Base-by-base conservation (phyloP, 2,888 invertebrate species). In the Nephrotoma appendiculata region DNA sequence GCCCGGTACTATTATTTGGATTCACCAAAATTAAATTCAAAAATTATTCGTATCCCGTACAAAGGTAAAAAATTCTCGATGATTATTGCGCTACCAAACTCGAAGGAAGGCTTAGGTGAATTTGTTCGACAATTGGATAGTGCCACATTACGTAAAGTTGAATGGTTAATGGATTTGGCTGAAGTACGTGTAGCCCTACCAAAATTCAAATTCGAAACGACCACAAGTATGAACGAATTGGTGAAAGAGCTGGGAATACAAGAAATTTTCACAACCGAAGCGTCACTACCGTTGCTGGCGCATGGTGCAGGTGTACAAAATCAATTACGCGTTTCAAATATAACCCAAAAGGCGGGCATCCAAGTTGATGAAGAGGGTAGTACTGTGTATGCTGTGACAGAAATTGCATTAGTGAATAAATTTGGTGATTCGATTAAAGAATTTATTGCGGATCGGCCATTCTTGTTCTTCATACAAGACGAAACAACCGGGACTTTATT, bases 391-490 rank as follows among this genome's bases (percentile, higher is more conserved):
- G 94, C 95, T 0, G 94, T 95, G 9, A 95, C 96, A 89, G 95
- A 93, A 90, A 92, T 95, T 84, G 92, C 94, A 85, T 91, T 96
- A 57, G 94, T 93, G 11, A 96, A 96, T 91, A 96, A 96, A 91
- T 95, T 96, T 89, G 95, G 95, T 0, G 94, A 93, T 87, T 93
- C 93, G 6, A 91, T 92, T 5, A 91, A 92, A 87, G 93, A 94
- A 87, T 95, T 97, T 89, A 92, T 94, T 83, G 96, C 94, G 1
- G 94, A 95, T 89, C 95, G 94, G 88, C 96, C 96, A 0, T 97
- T 96, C 92, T 89, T 96, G 86, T 96, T 96, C 92, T 95, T 95
- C 90, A 95, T 97, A 88, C 95, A 96, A 89, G 96, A 96, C 89
- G 95, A 95, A 89, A 91, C 92, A 0, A 95, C 94, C 0, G 94